These are phyloP conservation scores for Bovichtus diacanthus DNA, from an alignment of 2,797 vertebrate species.

Conservation along the genomic window DNA sequence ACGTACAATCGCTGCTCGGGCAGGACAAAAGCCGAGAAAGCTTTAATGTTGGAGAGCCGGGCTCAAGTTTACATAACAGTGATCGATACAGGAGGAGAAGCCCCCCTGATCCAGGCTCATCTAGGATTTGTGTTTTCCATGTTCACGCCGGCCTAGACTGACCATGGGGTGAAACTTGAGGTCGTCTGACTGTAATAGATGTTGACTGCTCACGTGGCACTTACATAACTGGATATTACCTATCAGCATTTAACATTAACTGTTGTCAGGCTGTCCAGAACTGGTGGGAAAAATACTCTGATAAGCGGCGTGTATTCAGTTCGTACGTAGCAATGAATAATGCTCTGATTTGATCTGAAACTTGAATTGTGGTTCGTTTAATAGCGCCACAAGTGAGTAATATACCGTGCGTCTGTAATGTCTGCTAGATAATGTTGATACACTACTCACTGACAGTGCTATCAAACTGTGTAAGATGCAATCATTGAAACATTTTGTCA, in stretches of 20 bases:
- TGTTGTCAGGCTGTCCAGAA: constrained; percentile 20
- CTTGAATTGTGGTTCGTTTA: constrained; percentile 16
- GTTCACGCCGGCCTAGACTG: constrained; percentile 43
- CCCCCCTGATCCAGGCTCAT: constrained; percentile 57
- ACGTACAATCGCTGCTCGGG: constrained; percentile 31
- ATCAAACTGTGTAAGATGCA: constrained; percentile 48
- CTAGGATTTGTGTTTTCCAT: constrained; percentile 45
- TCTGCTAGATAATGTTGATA: constrained; percentile 54
- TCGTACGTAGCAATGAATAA: background rate
- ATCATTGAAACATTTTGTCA: constrained; percentile 49
- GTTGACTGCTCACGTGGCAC: constrained; percentile 65
- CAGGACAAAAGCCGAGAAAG: constrained; percentile 38
- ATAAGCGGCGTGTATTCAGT: background rate
- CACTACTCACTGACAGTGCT: constrained; percentile 37
- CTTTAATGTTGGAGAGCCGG: constrained; percentile 35
- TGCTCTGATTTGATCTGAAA: constrained; percentile 23
- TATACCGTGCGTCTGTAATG: constrained; percentile 11
- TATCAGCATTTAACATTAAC: constrained; percentile 53
- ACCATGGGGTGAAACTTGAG: constrained; percentile 61
- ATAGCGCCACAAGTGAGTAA: constrained; percentile 32
- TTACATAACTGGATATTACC: constrained; percentile 68
- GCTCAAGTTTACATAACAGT: constrained; percentile 59
- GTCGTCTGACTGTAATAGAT: constrained; percentile 63
- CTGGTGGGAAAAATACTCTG: background rate
- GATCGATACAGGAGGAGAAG: constrained; percentile 68